phyloP scores from a whole-genome alignment of 2,888 invertebrate genomes.

The Agrotis puta region DNA sequence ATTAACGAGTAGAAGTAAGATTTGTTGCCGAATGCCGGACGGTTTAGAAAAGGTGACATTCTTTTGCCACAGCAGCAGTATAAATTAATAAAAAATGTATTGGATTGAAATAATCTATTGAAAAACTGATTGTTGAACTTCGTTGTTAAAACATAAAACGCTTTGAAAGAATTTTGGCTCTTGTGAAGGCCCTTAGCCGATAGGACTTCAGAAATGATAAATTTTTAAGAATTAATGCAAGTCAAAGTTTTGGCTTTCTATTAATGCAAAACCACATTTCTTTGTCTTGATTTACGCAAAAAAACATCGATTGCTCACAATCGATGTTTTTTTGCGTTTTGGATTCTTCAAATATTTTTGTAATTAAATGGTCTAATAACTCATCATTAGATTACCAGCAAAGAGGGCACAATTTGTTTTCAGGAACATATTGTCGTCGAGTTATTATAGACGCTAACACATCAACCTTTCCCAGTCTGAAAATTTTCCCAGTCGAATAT shows the following conservation, averaged over 20 bases:
- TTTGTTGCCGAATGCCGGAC: background rate
- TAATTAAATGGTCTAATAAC: background rate
- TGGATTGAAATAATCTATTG: background rate
- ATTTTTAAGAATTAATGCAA: no score
- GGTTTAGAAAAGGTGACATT: no score
- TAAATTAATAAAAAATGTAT: background rate
- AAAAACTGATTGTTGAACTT: background rate
- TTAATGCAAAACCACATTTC: no score
- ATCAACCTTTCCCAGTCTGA: no score
- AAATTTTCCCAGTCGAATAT: background rate
- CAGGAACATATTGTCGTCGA: no score
- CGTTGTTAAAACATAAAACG: background rate
- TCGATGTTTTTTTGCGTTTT: background rate
- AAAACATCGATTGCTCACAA: no score
- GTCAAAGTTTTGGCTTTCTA: no score
- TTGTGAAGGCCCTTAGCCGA: no score
- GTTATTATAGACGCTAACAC: no score
- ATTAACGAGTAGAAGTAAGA: background rate
- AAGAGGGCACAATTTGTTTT: background rate
- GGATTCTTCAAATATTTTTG: background rate
- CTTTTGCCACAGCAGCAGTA: no score
- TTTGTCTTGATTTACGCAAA: background rate
- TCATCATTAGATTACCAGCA: background rate
- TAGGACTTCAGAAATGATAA: no score
- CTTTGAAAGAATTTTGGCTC: background rate